Evolutionary conservation across 2,888 invertebrate genomes (phyloP).

Genomic region (Oscheius onirici): DNA sequence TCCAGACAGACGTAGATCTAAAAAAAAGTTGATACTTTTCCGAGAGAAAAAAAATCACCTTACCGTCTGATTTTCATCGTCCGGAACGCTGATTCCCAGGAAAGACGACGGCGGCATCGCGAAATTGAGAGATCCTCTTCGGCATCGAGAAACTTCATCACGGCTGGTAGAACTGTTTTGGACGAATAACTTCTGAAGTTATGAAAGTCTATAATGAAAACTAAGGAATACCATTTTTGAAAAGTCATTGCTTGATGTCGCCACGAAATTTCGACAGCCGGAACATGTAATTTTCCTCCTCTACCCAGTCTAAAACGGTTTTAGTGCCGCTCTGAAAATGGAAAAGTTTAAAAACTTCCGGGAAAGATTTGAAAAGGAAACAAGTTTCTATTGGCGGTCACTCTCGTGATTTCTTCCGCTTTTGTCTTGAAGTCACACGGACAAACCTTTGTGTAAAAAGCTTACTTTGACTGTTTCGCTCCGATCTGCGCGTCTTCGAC

Average conservation of each 20-base stretch:
- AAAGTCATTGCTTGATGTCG: constrained; percentile 79
- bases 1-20: constrained; percentile 96
- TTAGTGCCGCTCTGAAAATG: constrained; percentile 85
- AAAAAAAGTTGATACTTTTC: too few species aligned
- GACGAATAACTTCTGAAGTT: constrained; percentile 70
- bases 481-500: constrained; percentile 58
- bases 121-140: constrained; percentile 85
- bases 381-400: too few species aligned
- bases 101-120: constrained; percentile 82
- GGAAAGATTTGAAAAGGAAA: too few species aligned
- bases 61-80: constrained; percentile 82
- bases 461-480: constrained; percentile 35
- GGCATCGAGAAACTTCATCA: constrained; percentile 70
- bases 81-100: constrained; percentile 91
- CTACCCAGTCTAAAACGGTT: constrained; percentile 89
- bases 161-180: constrained; percentile 69
- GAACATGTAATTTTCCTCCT: constrained; percentile 95
- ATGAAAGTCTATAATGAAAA: not conserved
- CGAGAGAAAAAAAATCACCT: constrained; percentile 35
- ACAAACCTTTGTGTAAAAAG: too few species aligned
- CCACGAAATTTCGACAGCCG: constrained; percentile 76
- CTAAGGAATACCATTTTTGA: constrained; percentile 39
- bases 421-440: too few species aligned
- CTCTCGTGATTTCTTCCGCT: too few species aligned
- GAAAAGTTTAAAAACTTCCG: too few species aligned